A percentile compares a stretch with the other conserved stretches of the same genome.
phyloP scores from a whole-genome alignment of 2,113 vertebrate species.

The Craseonycteris thonglongyai region DNA sequence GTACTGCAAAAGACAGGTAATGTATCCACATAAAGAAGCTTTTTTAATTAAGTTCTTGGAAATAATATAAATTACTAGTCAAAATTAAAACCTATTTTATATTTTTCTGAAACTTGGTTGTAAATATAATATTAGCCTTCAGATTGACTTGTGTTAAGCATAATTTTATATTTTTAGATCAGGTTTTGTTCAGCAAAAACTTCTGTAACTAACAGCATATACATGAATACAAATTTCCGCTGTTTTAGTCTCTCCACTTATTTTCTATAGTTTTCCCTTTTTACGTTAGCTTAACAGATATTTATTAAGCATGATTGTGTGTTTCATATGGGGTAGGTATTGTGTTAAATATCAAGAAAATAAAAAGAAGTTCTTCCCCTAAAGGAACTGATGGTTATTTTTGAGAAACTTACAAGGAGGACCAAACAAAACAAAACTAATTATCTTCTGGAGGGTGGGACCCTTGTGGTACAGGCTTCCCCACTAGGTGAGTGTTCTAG shows the following conservation, averaged over 20 bases:
- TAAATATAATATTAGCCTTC: conserved; percentile 1
- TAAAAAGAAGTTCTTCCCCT: neutral
- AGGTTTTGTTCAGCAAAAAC: neutral
- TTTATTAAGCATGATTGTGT: neutral
- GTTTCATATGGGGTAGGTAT: neutral
- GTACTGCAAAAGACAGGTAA: conserved; percentile 93
- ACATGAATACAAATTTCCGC: neutral
- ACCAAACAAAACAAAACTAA: too few relatives aligned
- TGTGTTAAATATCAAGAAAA: neutral
- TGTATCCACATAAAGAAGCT: neutral
- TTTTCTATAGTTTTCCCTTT: conserved; percentile 10
- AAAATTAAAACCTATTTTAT: neutral
- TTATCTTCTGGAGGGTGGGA: too few relatives aligned
- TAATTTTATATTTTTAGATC: conserved; percentile 17
- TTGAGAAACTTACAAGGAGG: neutral
- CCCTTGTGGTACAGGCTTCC: too few relatives aligned
- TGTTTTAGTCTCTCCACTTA: neutral
- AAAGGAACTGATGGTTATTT: neutral
- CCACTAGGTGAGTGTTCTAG: too few relatives aligned
- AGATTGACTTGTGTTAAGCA: conserved; percentile 1
- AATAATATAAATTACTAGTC: neutral
- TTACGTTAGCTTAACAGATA: neutral
- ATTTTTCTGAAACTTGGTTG: neutral
- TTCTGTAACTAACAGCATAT: neutral
- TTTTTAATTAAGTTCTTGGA: neutral